A percentile compares a stretch with the other conserved stretches of the same genome.
Evolutionary conservation across 2,888 invertebrate genomes (phyloP).

Genomic region (Drosophila peninsularis): DNA sequence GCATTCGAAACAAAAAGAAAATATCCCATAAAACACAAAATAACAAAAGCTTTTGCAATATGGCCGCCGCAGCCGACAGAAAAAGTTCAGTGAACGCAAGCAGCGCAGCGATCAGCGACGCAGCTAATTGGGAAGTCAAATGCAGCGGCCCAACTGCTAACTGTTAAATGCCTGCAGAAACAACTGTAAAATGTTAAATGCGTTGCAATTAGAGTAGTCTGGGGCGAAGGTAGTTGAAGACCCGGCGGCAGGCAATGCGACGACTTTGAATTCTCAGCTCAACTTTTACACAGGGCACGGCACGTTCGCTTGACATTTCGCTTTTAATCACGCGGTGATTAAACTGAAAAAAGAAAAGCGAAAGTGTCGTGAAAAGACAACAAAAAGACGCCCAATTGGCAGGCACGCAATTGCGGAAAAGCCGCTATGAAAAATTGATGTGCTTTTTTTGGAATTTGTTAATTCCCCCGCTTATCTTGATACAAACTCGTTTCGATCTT

Average conservation of each 20-base stretch:
- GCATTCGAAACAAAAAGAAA: conserved; percentile 15
- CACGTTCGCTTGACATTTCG: conserved; percentile 53
- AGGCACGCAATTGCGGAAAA: conserved; percentile 51
- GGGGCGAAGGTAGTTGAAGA: conserved; percentile 34
- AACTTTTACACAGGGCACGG: conserved; percentile 62
- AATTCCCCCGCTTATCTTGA: neutral
- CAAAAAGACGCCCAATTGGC: conserved; percentile 15
- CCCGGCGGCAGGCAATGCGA: conserved; percentile 17
- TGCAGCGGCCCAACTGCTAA: conserved; percentile 43
- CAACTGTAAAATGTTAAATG: conserved; percentile 15
- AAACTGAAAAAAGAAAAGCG: conserved; percentile 53
- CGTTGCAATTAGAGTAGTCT: conserved; percentile 16
- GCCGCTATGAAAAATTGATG: conserved; percentile 47
- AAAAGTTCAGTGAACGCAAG: conserved; percentile 69
- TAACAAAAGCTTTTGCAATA: conserved; percentile 39
- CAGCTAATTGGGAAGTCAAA: conserved; percentile 34
- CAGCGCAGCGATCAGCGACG: conserved; percentile 32
- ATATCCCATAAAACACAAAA: conserved; percentile 28
- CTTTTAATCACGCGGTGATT: conserved; percentile 39
- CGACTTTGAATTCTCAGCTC: conserved; percentile 59
- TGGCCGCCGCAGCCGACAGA: conserved; percentile 22
- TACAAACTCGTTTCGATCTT: conserved; percentile 4
- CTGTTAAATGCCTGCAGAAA: conserved; percentile 29
- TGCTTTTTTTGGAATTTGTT: conserved; percentile 3
- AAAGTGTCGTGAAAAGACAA: conserved; percentile 61